Evolutionary conservation across 2,113 vertebrate species (phyloP).

Genomic region (Saccopteryx bilineata): DNA sequence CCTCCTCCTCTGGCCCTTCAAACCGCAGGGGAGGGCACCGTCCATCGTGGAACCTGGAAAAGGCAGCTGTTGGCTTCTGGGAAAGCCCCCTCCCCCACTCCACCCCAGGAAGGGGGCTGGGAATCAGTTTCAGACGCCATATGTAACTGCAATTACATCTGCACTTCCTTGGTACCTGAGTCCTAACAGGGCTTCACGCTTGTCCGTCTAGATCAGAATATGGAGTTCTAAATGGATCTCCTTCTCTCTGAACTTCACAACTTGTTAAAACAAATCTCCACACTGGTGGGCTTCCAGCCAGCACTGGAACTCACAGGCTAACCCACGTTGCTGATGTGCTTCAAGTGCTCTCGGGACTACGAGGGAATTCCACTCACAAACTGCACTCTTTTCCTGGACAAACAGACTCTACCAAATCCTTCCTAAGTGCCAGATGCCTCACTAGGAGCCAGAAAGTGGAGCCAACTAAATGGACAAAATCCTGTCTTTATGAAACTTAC

Average conservation of each 20-base stretch:
- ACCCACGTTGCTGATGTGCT: background rate
- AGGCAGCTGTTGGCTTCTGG: background rate
- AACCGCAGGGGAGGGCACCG: background rate
- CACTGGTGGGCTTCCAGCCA: background rate
- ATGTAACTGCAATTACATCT: background rate
- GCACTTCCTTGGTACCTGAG: background rate
- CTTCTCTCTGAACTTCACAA: conserved; percentile 53
- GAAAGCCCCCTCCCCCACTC: background rate
- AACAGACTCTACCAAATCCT: background rate
- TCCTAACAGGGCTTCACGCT: background rate
- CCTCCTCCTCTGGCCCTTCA: background rate
- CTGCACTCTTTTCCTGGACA: background rate
- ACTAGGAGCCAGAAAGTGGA: background rate
- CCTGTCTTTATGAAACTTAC: background rate
- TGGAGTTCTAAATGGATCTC: background rate
- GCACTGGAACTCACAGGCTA: background rate
- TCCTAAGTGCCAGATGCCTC: background rate
- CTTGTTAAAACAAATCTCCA: conserved; percentile 48
- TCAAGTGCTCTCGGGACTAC: background rate
- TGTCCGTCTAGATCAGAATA: background rate
- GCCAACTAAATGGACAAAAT: background rate
- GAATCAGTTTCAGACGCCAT: background rate
- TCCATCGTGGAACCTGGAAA: background rate
- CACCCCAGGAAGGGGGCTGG: background rate
- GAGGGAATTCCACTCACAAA: background rate